Evolutionary conservation across 2,797 vertebrate genomes (phyloP).

Genomic region (Stomatorhinus walkeri): DNA sequence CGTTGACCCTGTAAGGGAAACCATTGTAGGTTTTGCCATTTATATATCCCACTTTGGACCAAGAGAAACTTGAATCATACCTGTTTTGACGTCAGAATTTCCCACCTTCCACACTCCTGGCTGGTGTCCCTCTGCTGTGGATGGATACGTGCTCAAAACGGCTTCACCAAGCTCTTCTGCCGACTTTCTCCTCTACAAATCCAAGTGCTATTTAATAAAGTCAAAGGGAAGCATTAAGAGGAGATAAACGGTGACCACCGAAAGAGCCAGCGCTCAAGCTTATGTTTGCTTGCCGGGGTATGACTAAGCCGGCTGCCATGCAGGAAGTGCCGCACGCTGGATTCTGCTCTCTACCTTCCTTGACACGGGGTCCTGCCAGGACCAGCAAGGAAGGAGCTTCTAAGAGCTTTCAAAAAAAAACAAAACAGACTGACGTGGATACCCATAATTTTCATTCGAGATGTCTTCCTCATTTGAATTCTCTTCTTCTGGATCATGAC

Average conservation of each 20-base stretch:
- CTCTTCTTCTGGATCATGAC: not conserved
- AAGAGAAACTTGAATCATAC: not conserved
- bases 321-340: not conserved
- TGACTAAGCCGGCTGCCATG: not conserved
- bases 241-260: not conserved
- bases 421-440: not conserved
- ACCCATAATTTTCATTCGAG: not conserved
- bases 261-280: not conserved
- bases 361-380: not conserved
- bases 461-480: not conserved
- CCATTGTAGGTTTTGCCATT: not conserved
- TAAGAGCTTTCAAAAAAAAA: not conserved
- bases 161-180: not conserved
- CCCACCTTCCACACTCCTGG: not conserved
- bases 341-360: not conserved
- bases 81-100: not conserved
- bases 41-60: not conserved
- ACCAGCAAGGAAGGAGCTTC: not conserved
- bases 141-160: not conserved
- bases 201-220: slow-evolving; percentile 3
- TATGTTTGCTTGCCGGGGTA: not conserved
- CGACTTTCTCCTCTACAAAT: not conserved
- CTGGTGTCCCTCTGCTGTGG: not conserved
- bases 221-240: not conserved
- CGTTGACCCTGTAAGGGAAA: not conserved